phyloP scores from a whole-genome alignment of 2,113 vertebrate genomes.

The Fulica atra region DNA sequence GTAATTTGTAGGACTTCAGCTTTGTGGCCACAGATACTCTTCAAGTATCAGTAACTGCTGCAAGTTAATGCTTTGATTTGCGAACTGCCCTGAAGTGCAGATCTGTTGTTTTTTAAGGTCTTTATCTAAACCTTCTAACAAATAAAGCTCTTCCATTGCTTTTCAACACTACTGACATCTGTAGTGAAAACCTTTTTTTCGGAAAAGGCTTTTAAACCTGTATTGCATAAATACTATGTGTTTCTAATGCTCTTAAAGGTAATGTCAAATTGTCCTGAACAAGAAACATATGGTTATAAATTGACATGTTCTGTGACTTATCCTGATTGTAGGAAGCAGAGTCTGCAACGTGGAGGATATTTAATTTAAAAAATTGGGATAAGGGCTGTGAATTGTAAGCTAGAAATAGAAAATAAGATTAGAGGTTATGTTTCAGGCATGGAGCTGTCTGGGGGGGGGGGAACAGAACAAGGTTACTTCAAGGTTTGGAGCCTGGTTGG shows the following conservation, averaged over 20 bases:
- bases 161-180: neutral
- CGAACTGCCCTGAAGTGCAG: neutral
- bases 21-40: neutral
- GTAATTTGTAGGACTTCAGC: neutral
- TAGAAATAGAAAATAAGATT: constrained; percentile 73
- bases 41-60: neutral
- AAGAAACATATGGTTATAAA: neutral
- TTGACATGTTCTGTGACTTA: neutral
- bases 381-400: constrained; percentile 65
- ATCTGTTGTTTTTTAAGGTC: constrained; percentile 6
- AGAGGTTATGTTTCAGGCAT: constrained; percentile 69
- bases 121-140: neutral
- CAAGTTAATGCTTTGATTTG: neutral
- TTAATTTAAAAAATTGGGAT: constrained; percentile 63
- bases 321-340: neutral
- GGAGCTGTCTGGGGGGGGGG: constrained; percentile 23
- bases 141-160: neutral
- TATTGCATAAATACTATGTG: neutral
- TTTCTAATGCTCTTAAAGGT: constrained; percentile 1
- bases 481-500: constrained; percentile 58
- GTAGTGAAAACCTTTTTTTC: neutral
- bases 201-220: neutral
- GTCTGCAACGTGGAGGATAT: neutral
- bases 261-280: neutral
- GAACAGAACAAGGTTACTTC: constrained; percentile 62